Conservation (phyloP, 2,797 vertebrate species). For the Cynodonichthys magdalenae region DNA sequence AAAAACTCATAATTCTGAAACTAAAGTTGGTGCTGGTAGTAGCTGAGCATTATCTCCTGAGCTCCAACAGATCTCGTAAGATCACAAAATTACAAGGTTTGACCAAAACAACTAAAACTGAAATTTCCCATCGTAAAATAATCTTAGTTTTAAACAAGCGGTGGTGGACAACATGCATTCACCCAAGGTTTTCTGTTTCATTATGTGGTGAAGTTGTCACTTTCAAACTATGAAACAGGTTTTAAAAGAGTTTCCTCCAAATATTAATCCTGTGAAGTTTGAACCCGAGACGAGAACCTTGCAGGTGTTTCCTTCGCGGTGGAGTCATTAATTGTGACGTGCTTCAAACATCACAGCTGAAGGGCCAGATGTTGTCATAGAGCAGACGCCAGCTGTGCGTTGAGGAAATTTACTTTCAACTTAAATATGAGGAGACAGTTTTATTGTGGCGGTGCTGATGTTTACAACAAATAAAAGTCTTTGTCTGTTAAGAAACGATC, state of each 20-base stretch:
- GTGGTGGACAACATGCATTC: too few species aligned
- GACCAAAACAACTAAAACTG: too few species aligned
- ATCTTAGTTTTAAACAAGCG: not conserved
- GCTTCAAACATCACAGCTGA: constrained; percentile 30
- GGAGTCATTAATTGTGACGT: constrained; percentile 9
- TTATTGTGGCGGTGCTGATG: not conserved
- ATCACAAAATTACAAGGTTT: too few species aligned
- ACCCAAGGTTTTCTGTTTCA: not conserved
- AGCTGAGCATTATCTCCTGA: too few species aligned
- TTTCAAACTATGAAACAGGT: not conserved
- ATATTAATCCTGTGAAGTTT: not conserved
- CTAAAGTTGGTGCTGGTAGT: too few species aligned
- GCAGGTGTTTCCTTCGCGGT: constrained; percentile 10
- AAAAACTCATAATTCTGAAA: too few species aligned
- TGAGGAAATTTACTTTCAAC: constrained; percentile 22
- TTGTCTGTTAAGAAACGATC: too few species aligned
- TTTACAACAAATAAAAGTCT: not conserved
- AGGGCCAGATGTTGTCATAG: constrained; percentile 37
- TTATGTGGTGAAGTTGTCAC: not conserved
- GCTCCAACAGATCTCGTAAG: too few species aligned
- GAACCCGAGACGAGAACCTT: constrained; percentile 8
- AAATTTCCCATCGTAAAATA: too few species aligned
- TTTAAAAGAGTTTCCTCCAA: not conserved
- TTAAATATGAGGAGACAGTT: constrained; percentile 2
- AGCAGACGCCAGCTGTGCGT: constrained; percentile 33